These are phyloP conservation scores for Ia io DNA, from an alignment of 2,113 vertebrate species.

Conservation along the genomic window DNA sequence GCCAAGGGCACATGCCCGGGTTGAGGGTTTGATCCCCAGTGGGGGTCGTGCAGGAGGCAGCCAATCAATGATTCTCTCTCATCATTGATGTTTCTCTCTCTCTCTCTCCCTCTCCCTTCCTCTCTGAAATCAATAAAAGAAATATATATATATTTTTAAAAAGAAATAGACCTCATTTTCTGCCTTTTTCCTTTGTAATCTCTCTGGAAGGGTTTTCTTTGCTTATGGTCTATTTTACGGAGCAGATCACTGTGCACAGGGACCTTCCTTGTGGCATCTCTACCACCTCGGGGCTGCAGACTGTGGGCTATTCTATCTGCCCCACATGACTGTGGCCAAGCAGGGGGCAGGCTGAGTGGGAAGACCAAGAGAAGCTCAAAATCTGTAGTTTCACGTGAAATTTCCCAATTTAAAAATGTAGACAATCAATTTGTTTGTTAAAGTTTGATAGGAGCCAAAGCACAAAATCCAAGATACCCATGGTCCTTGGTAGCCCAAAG, in stretches of 20 bases:
- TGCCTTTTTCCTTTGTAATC: neutral
- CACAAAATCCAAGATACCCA: fast-evolving
- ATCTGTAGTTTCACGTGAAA: neutral
- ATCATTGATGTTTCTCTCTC: no score
- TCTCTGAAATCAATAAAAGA: no score
- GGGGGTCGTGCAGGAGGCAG: no score
- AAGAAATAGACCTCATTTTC: neutral
- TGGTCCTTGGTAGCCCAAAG: fast-evolving
- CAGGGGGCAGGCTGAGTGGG: neutral
- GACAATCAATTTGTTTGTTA: neutral
- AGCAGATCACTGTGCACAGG: neutral
- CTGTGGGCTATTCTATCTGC: neutral
- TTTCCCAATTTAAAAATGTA: neutral
- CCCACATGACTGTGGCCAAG: neutral
- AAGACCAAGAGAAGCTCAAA: neutral
- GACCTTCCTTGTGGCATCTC: neutral
- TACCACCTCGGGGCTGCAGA: neutral
- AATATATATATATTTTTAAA: no score
- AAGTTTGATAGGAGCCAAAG: no score
- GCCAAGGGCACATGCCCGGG: no score
- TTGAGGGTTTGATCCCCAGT: no score
- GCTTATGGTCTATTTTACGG: neutral
- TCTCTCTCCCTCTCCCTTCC: no score
- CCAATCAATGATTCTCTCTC: no score
- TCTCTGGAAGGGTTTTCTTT: neutral